phyloP scores from a whole-genome alignment of 2,113 vertebrate genomes.

The Callithrix jacchus region DNA sequence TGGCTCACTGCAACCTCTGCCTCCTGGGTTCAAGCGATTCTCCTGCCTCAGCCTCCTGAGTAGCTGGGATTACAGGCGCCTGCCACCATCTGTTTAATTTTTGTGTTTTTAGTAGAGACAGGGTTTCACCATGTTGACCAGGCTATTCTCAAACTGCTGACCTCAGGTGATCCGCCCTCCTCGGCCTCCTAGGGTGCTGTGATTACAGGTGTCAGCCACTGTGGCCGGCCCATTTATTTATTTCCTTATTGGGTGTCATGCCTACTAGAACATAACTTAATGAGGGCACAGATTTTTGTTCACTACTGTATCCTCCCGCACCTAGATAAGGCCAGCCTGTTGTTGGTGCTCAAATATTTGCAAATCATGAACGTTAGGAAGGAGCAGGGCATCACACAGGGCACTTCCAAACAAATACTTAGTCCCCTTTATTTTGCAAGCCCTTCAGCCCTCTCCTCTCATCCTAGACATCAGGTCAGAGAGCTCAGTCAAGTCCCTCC shows the following conservation, averaged over 20 bases:
- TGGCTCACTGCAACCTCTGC: background rate
- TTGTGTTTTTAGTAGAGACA: background rate
- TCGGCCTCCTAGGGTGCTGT: background rate
- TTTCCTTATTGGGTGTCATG: slow-evolving; percentile 1
- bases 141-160: background rate
- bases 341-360: background rate
- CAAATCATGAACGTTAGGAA: slow-evolving; percentile 3
- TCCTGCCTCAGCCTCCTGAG: too few species aligned
- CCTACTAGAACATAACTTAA: background rate
- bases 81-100: background rate
- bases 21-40: background rate
- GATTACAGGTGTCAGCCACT: background rate
- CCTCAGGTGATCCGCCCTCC: background rate
- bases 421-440: background rate
- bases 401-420: background rate
- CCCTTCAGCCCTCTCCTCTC: background rate
- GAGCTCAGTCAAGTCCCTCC: background rate
- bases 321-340: background rate
- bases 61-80: background rate
- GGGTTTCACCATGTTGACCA: background rate
- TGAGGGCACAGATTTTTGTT: background rate
- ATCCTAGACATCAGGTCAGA: background rate
- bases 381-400: background rate
- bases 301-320: background rate
- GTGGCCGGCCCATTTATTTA: background rate